These are phyloP conservation scores for Reticulitermes speratus DNA, from an alignment of 1,140 invertebrate genomes.

Conservation along the genomic window DNA sequence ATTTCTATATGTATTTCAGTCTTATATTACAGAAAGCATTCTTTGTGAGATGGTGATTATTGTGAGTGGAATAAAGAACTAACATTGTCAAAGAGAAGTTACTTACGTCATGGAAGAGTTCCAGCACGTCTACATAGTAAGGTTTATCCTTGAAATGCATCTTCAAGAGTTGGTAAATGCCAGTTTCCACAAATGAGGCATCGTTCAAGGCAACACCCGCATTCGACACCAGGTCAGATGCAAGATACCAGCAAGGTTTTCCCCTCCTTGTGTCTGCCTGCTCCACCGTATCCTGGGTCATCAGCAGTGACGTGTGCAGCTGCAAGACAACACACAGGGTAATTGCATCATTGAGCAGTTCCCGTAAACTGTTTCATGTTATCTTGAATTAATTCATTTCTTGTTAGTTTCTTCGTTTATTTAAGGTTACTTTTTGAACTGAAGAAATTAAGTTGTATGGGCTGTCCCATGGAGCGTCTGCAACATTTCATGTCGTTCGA, in stretches of 20 bases:
- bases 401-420: too few relatives aligned
- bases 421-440: too few relatives aligned
- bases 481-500: too few relatives aligned
- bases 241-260: slow-evolving; percentile 61
- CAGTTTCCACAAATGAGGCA: slow-evolving; percentile 55
- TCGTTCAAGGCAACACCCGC: slow-evolving; percentile 64
- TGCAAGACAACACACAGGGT: slow-evolving; percentile 39
- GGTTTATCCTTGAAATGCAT: slow-evolving; percentile 53
- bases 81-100: not conserved
- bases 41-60: too few relatives aligned
- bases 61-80: too few relatives aligned
- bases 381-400: too few relatives aligned
- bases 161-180: slow-evolving; percentile 56
- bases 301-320: slow-evolving; percentile 65
- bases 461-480: too few relatives aligned
- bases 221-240: slow-evolving; percentile 40
- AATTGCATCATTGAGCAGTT: not conserved
- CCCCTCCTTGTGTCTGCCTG: slow-evolving; percentile 57
- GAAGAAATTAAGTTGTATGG: too few relatives aligned
- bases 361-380: too few relatives aligned
- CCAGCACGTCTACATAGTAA: slow-evolving; percentile 55
- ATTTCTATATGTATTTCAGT: too few relatives aligned
- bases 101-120: slow-evolving; percentile 59
- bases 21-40: too few relatives aligned
- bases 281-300: slow-evolving; percentile 70